Percentiles rank a stretch among this genome's conserved stretches.
Conservation (phyloP, 2,113 vertebrate species). For the Lycaon pictus region DNA sequence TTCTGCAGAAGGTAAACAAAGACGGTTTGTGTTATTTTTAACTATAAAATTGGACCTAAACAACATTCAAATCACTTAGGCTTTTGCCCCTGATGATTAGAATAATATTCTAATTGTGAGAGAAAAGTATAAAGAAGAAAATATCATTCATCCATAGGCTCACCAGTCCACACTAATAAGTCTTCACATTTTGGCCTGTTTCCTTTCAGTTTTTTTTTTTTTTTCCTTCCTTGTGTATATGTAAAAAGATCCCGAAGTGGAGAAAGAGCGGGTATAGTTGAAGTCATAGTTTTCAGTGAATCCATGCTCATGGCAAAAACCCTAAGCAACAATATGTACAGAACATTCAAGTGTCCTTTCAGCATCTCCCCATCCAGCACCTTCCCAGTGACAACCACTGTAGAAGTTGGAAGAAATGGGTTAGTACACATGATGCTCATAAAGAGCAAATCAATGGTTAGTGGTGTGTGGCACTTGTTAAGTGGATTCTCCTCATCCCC, state of each 20-base stretch:
- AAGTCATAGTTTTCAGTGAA: background rate
- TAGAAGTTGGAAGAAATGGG: background rate
- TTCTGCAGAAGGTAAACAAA: slow-evolving; percentile 52
- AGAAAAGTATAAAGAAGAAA: slow-evolving; percentile 23
- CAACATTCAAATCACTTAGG: background rate
- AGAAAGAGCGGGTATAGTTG: background rate
- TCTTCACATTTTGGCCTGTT: background rate
- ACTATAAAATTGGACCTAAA: slow-evolving; percentile 46
- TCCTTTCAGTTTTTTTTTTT: background rate
- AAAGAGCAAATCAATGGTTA: background rate
- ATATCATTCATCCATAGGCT: background rate
- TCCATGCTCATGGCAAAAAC: background rate
- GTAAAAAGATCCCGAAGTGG: background rate
- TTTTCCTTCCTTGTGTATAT: background rate
- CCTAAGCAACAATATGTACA: background rate
- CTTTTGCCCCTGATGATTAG: background rate
- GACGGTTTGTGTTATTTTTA: slow-evolving; percentile 56
- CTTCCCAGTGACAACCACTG: background rate
- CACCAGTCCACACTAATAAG: too few species aligned
- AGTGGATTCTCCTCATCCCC: background rate
- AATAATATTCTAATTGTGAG: slow-evolving; percentile 14
- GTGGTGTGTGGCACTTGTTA: background rate
- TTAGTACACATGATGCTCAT: background rate
- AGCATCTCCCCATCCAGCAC: background rate
- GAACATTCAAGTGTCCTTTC: background rate